Evolutionary conservation across 1,140 invertebrate species (phyloP).

Genomic region (Plectrocnemia conspersa): DNA sequence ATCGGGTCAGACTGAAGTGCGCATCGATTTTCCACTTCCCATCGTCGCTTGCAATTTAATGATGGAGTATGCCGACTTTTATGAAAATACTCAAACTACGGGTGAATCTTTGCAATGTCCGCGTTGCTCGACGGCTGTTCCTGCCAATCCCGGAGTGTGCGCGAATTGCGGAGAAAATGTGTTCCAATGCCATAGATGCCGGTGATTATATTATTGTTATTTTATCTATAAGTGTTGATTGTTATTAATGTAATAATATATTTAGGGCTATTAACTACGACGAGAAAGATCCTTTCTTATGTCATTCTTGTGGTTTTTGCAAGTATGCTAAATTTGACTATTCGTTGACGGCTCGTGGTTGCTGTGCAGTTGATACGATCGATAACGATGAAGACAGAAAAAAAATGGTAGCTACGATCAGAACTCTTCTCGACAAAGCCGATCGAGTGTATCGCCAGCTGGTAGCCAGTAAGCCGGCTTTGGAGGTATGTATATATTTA

Average conservation of each 20-base stretch:
- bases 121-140: conserved; percentile 91
- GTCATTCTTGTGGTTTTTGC: conserved; percentile 97
- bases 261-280: conserved; percentile 94
- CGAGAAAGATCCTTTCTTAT: conserved; percentile 97
- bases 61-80: conserved; percentile 98
- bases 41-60: conserved; percentile 98
- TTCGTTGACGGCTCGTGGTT: conserved; percentile 81
- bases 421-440: conserved; percentile 86
- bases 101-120: conserved; percentile 94
- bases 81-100: conserved; percentile 78
- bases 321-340: conserved; percentile 99
- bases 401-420: conserved; percentile 89
- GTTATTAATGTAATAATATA: conserved; percentile 18
- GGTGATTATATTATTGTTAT: conserved; percentile 46
- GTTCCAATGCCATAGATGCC: conserved; percentile 96
- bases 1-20: conserved; percentile 87
- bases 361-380: conserved; percentile 94
- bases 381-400: conserved; percentile 95
- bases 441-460: conserved; percentile 91
- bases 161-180: conserved; percentile 98
- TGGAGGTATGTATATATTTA: conserved; percentile 63
- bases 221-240: conserved; percentile 5
- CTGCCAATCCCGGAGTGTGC: conserved; percentile 95
- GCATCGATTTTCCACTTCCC: conserved; percentile 92
- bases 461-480: conserved; percentile 79